Evolutionary conservation across 2,797 vertebrate species (phyloP).

Genomic region (Craterocephalus amniculus): DNA sequence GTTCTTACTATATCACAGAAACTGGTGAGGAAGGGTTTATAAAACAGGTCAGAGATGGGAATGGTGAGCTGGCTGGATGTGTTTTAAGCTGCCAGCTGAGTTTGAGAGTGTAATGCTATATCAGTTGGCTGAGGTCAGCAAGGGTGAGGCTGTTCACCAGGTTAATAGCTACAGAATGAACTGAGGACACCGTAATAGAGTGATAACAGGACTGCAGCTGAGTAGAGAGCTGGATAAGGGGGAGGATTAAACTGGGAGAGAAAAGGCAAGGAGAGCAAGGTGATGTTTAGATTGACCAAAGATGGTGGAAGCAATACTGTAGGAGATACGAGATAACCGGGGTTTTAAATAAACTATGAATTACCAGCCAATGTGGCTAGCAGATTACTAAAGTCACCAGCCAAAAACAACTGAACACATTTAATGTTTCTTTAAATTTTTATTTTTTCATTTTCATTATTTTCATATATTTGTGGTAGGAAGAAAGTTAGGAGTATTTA

Average conservation of each 20-base stretch:
- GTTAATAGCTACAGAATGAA: slow-evolving; percentile 64
- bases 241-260: slow-evolving; percentile 31
- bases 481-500: too few relatives aligned
- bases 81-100: slow-evolving; percentile 40
- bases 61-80: slow-evolving; percentile 10
- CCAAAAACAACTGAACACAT: too few relatives aligned
- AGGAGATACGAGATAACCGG: background rate
- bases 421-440: too few relatives aligned
- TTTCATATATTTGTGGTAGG: too few relatives aligned
- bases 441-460: too few relatives aligned
- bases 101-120: slow-evolving; percentile 52
- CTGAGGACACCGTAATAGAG: slow-evolving; percentile 52
- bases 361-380: too few relatives aligned
- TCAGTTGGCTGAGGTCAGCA: slow-evolving; percentile 51
- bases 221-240: slow-evolving; percentile 33
- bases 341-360: too few relatives aligned
- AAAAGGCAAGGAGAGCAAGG: slow-evolving; percentile 17
- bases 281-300: slow-evolving; percentile 8
- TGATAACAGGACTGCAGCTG: slow-evolving; percentile 43
- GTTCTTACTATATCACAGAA: background rate
- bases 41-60: background rate
- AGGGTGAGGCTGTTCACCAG: slow-evolving; percentile 49
- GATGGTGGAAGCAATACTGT: background rate
- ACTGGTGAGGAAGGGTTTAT: slow-evolving; percentile 14
- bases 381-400: too few relatives aligned